Percentiles rank a stretch among this genome's conserved stretches.
Evolutionary conservation across 2,888 invertebrate genomes (phyloP).

Genomic region (Agrotis segetum): DNA sequence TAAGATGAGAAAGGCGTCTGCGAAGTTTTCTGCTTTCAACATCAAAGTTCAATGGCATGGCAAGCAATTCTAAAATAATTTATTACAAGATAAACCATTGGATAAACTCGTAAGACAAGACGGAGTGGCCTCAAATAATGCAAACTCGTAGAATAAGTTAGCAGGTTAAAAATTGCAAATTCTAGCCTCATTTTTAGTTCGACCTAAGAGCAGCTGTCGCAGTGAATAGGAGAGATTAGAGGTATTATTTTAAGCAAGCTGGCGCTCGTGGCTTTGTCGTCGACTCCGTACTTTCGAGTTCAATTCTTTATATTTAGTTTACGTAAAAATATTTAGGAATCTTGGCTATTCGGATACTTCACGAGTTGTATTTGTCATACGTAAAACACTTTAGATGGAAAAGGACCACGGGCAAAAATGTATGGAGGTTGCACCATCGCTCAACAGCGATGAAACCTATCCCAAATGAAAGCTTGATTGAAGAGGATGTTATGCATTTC

Average conservation of each 20-base stretch:
- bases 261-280: conserved; percentile 52
- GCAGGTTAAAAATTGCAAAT: conserved; percentile 49
- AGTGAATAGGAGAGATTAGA: conserved; percentile 70
- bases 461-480: too few relatives aligned
- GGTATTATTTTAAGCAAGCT: conserved; percentile 71
- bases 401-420: too few relatives aligned
- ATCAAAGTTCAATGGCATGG: conserved; percentile 5
- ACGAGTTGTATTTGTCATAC: conserved; percentile 1
- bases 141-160: conserved; percentile 32
- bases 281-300: conserved; percentile 40
- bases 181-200: conserved; percentile 57
- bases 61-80: conserved; percentile 2
- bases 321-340: conserved; percentile 37
- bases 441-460: too few relatives aligned
- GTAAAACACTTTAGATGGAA: neutral
- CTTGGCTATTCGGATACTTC: neutral
- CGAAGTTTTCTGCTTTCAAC: neutral
- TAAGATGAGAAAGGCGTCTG: neutral
- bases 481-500: too few relatives aligned
- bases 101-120: neutral
- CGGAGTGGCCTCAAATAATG: conserved; percentile 15
- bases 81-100: neutral
- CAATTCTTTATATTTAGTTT: conserved; percentile 45
- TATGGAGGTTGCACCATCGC: too few relatives aligned
- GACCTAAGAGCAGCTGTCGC: conserved; percentile 65